phyloP scores from a whole-genome alignment of 2,113 vertebrate species.

The Onychostoma macrolepis region DNA sequence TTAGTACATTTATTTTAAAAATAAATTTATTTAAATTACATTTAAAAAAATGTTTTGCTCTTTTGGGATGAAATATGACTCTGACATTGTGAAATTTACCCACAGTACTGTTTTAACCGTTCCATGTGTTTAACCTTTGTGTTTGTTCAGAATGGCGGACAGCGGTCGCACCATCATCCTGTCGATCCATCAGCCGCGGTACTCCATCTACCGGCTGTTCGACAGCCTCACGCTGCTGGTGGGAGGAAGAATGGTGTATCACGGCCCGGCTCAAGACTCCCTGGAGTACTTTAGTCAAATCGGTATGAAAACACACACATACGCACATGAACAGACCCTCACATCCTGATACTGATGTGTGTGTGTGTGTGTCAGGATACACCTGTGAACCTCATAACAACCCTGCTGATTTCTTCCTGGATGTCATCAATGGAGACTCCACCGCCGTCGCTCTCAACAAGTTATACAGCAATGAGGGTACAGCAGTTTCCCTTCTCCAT shows the following conservation, averaged over 20 bases:
- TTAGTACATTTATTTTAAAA: too few species aligned
- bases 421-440: conserved; percentile 91
- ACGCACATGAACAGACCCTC: background rate
- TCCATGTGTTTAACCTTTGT: background rate
- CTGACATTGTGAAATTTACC: too few species aligned
- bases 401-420: conserved; percentile 94
- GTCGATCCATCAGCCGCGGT: conserved; percentile 96
- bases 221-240: conserved; percentile 82
- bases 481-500: background rate
- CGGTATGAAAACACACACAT: conserved; percentile 71
- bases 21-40: too few species aligned
- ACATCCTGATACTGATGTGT: background rate
- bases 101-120: background rate
- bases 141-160: conserved; percentile 80
- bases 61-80: too few species aligned
- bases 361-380: conserved; percentile 78
- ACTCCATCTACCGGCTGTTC: conserved; percentile 92
- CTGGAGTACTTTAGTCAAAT: conserved; percentile 83
- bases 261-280: conserved; percentile 79
- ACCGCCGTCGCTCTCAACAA: conserved; percentile 68
- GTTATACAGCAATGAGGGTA: conserved; percentile 59
- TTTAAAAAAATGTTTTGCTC: too few species aligned
- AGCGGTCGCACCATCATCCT: conserved; percentile 89
- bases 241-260: conserved; percentile 79
- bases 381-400: conserved; percentile 91